Conservation (phyloP, 92 coral and sea anemone genomes). For the Paramuricea clavata region DNA sequence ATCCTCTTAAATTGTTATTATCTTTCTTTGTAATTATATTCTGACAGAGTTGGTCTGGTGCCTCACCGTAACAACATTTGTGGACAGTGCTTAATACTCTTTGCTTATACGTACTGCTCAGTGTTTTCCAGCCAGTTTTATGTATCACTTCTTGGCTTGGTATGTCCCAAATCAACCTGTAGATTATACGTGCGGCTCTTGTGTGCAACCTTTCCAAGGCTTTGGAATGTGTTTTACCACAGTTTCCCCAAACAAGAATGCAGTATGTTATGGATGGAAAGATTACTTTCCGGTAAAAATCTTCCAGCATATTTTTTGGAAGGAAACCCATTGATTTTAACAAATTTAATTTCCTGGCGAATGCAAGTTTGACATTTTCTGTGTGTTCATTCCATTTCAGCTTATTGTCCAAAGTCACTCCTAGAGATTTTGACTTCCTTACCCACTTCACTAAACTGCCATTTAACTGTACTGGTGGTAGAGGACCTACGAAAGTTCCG, state of each 20-base stretch:
- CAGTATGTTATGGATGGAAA: slow-evolving; percentile 24
- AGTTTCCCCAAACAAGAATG: slow-evolving; percentile 17
- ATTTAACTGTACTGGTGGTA: slow-evolving; percentile 25
- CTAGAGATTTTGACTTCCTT: slow-evolving; percentile 9
- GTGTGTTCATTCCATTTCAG: neutral
- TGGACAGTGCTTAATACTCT: neutral
- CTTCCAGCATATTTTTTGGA: slow-evolving; percentile 18
- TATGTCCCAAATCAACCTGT: neutral
- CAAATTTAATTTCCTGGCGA: neutral
- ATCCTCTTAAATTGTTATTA: neutral
- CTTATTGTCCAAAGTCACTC: slow-evolving; percentile 21
- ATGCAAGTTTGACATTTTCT: neutral
- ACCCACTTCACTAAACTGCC: slow-evolving; percentile 19
- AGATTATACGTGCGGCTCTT: slow-evolving; percentile 20
- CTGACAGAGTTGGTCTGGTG: slow-evolving; percentile 25
- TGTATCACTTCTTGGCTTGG: neutral
- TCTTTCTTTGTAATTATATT: slow-evolving; percentile 19
- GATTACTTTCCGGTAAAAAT: slow-evolving; percentile 26
- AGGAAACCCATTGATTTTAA: slow-evolving; percentile 17
- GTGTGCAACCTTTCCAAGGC: slow-evolving; percentile 8
- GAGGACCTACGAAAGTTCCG: slow-evolving; percentile 20
- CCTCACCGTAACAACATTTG: slow-evolving; percentile 6
- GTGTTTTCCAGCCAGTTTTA: neutral
- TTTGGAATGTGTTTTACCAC: slow-evolving; percentile 7
- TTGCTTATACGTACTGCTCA: slow-evolving; percentile 2